Conservation (phyloP, 2,113 vertebrate species). For the Ammodramus savannarum region DNA sequence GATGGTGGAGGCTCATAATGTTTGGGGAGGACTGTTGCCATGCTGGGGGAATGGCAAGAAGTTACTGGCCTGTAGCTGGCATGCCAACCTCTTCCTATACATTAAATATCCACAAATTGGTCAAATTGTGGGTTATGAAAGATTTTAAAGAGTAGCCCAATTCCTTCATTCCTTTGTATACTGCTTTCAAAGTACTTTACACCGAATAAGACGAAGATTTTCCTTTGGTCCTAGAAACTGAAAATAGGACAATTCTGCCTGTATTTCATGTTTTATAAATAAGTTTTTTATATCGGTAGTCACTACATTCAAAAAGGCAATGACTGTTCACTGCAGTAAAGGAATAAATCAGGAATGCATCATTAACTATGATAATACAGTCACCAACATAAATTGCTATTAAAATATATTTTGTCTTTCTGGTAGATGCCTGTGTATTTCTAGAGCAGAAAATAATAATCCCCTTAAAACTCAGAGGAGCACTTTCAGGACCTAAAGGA, state of each 20-base stretch:
- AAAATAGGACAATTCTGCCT: not conserved
- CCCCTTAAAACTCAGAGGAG: not conserved
- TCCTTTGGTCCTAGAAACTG: not conserved
- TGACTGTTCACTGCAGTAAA: not conserved
- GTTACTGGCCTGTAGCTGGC: not conserved
- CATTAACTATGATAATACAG: not conserved
- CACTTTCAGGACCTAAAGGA: constrained; percentile 31
- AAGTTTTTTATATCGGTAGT: not conserved
- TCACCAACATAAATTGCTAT: not conserved
- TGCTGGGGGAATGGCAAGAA: not conserved
- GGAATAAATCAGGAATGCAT: not conserved
- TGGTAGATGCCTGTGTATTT: not conserved
- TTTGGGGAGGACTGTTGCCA: not conserved
- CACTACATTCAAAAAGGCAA: not conserved
- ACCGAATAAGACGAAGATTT: not conserved
- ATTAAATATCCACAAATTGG: not conserved
- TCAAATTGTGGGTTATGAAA: not conserved
- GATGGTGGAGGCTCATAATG: not conserved
- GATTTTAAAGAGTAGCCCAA: not conserved
- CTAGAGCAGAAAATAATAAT: not conserved
- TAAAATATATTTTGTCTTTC: not conserved
- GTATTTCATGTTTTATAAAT: not conserved
- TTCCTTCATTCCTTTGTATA: not conserved
- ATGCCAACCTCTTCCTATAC: not conserved
- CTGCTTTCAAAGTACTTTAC: not conserved